Evolutionary conservation across 2,797 vertebrate species (phyloP), one percentile per base, ranked within the genome.

Genomic region (Limosa lapponica): DNA sequence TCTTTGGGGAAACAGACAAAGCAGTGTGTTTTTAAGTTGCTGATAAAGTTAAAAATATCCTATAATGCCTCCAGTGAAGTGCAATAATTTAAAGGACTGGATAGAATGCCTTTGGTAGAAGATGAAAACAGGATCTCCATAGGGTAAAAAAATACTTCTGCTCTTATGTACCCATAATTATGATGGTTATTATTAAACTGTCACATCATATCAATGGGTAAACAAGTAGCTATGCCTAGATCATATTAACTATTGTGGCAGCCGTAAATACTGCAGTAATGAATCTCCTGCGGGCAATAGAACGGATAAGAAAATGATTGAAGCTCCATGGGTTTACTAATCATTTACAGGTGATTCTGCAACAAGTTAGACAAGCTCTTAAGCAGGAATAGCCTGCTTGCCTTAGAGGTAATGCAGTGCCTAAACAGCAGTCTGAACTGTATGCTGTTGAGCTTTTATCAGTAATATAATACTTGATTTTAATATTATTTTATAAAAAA

Each of bases 181-280:
- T 67, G 78, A 77, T 65, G 27, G 51, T 79, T 91, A 72, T 93
- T 91, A 96, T 89, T 93, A 92, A 91, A 85, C 78, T 94, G 84
- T 88, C 92, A 90, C 44, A 94, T 79, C 85, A 78, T 64, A 89
- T 94, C 54, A 87, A 58, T 54, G 64, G 70, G 37, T 92, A 96
- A 96, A 90, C 64, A 89, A 89, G 85, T 46, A 89, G 67, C 72
- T 95, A n/a, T 39, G 34, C 46, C 54, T 90, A 78, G 62, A 89
- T 70, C 41, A 36, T 64, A 82, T 79, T 87, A 95, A 85, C 71
- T 96, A 64, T 87, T 93, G 82, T 91, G 92, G 89, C 92, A 93
- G 71, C 51, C 87, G 81, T 95, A 95, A 96, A 94, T 90, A 78
- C 43, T 1, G 1, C 55, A 69, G 37, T 79, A 88, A 94, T 64